phyloP scores from a whole-genome alignment of 2,113 vertebrate species.

The Catagonus wagneri region DNA sequence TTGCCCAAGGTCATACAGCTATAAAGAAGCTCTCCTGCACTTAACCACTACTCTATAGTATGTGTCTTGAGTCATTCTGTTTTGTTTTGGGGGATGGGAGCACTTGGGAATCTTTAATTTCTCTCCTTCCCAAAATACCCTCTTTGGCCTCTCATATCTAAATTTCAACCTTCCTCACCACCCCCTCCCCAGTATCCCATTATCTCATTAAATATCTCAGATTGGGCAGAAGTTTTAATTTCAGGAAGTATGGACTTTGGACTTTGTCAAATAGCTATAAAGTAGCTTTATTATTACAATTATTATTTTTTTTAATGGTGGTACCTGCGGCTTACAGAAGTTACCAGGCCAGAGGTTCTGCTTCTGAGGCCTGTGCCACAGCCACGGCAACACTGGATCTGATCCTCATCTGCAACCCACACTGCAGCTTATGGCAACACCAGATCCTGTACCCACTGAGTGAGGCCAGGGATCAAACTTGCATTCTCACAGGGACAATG shows the following conservation, averaged over 20 bases:
- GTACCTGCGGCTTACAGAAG: no score
- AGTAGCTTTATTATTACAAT: no score
- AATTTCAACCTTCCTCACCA: background rate
- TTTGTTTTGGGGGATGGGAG: background rate
- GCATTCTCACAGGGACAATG: no score
- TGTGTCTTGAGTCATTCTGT: background rate
- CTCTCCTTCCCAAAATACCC: background rate
- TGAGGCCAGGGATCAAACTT: no score
- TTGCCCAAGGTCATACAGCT: background rate
- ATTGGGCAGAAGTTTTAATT: background rate
- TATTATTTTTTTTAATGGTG: no score
- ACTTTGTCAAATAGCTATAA: background rate
- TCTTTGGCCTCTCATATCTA: background rate
- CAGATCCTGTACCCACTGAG: no score
- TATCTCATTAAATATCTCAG: background rate
- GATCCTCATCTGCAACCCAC: no score
- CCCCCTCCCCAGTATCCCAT: background rate
- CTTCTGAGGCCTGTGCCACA: no score
- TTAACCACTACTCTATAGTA: background rate
- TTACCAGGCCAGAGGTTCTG: no score
- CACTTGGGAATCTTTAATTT: background rate
- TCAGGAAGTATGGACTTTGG: background rate
- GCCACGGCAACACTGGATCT: no score
- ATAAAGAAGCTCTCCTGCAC: background rate
- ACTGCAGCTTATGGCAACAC: no score